Evolutionary conservation across 2,113 vertebrate species (phyloP).

Genomic region (Phyllostomus hastatus): DNA sequence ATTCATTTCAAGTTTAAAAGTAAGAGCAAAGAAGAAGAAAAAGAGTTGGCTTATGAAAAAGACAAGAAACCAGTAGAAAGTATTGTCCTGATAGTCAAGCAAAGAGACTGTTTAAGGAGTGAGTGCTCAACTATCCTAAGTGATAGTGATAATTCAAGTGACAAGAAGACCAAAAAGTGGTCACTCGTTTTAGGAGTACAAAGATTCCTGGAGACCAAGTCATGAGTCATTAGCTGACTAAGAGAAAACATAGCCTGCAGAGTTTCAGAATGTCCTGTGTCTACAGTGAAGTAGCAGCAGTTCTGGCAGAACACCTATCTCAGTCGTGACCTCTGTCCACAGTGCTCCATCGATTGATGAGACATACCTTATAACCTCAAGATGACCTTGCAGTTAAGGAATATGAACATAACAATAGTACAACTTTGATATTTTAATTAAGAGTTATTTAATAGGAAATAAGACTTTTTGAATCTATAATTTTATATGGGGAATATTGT

Average conservation of each 20-base stretch:
- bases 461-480: neutral
- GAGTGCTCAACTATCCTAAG: neutral
- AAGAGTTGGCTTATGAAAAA: neutral
- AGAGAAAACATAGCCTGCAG: neutral
- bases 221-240: neutral
- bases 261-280: neutral
- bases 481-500: neutral
- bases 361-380: neutral
- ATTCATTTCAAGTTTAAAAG: neutral
- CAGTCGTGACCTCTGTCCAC: neutral
- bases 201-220: neutral
- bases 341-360: neutral
- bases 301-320: neutral
- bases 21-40: neutral
- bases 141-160: neutral
- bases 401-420: neutral
- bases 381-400: neutral
- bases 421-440: neutral
- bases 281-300: neutral
- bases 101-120: neutral
- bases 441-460: neutral
- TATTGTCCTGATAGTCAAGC: neutral
- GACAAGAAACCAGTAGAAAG: neutral
- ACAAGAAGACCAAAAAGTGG: neutral
- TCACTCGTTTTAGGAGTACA: neutral